Evolutionary conservation across 2,113 vertebrate species (phyloP).

Genomic region (Eublepharis macularius): DNA sequence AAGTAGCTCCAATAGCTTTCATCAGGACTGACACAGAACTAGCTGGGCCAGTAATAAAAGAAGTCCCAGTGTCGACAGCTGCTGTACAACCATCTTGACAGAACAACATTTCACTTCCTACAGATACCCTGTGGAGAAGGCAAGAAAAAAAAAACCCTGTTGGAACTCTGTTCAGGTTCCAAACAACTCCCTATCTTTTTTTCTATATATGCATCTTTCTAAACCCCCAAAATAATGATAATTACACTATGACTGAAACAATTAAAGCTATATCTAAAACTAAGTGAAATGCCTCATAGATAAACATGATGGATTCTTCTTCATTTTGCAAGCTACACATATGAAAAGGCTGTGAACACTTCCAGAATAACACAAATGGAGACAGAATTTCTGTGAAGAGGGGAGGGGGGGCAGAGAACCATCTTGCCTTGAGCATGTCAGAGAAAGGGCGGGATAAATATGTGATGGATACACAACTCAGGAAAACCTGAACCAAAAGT

Average conservation of each 20-base stretch:
- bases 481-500: not conserved
- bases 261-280: not conserved
- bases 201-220: not conserved
- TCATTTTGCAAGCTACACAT: not conserved
- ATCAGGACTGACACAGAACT: slow-evolving; percentile 83
- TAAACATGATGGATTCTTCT: not conserved
- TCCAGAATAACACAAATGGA: not conserved
- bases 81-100: slow-evolving; percentile 87
- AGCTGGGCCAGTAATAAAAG: slow-evolving; percentile 91
- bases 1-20: slow-evolving; percentile 84
- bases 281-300: not conserved
- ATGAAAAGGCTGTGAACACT: not conserved
- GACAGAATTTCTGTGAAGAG: not conserved
- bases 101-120: slow-evolving; percentile 82
- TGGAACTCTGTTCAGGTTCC: not conserved
- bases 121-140: slow-evolving; percentile 79
- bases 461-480: not conserved
- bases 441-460: too few species aligned
- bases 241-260: not conserved
- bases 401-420: too few species aligned
- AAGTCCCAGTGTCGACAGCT: slow-evolving; percentile 90
- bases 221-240: not conserved
- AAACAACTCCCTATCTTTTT: not conserved
- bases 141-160: not conserved
- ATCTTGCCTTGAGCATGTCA: too few species aligned